Base-by-base conservation (phyloP, 53 echinoderm and acorn worm species). In the Stichopus horrens region DNA sequence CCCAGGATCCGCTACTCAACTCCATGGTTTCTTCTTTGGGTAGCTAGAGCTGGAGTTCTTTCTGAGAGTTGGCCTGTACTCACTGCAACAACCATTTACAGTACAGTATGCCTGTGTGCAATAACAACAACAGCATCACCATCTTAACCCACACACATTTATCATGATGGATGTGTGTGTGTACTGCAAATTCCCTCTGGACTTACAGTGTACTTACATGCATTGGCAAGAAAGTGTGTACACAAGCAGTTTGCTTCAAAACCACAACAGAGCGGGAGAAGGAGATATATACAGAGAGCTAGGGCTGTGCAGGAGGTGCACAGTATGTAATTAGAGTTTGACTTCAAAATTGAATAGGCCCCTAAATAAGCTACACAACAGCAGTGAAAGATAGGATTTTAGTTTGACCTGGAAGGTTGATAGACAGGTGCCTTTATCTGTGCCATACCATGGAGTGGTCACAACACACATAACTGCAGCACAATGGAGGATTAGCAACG, bases 281-380 rank as follows among this genome's bases (percentile, higher is more conserved):
- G 37, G 37, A 37, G 37, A 37, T 37, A 37, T 37, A 37, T 37
- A 37, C 37, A 37, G 79, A 79, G 79, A 54, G 54, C 37, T n/a
- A 71, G 71, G 21, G 79, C 79, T 37, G 37, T 37, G 54, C 79
- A 79, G 56, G 79, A 79, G 37, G 37, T 37, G 37, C 37, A 37
- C 37, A 37, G 79, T 55, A 54, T 79, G 79, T 55, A 79, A 79
- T 79, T 79, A 79, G 79, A 79, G 54, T 54, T 79, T 53, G 79
- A 79, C 53, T 79, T 79, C 79, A 79, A 9, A 37, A 79, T 54
- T 79, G 79, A 53, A 79, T 79, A 79, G 79, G 79, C 79, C 79
- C 71, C 54, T 55, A 79, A 79, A 79, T 79, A 79, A 37, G 54
- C 79, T 11, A 56, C 79, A 79, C 54, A 79, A 20, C 7, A 9